Evolutionary conservation across 2,888 invertebrate species (phyloP), one percentile per base, ranked within the genome.

Genomic region (Tenthredo notha): DNA sequence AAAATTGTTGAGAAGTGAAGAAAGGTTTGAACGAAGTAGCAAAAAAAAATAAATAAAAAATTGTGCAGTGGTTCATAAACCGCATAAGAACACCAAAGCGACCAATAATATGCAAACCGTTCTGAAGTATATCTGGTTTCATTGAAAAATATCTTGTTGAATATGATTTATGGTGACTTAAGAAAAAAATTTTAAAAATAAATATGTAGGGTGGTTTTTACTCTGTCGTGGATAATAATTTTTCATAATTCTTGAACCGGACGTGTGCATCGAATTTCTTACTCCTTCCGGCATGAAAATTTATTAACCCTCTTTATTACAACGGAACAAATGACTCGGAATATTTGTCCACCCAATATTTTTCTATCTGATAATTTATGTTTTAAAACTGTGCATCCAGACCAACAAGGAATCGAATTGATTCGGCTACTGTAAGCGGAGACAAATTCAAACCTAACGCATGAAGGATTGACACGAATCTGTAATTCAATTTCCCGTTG

Each of bases 401-500:
- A 61, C 25, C 61, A 33, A 33, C 15, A 4, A 12, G 18, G 33
- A 18, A 70, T 43, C 43, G 43, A 74, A 74, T 1, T 21, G 25
- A 74, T 12, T 6, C n/a, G 43, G 43, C 21, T 74, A 43, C n/a
- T 9, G 5, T 43, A 43, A 21, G 25, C 25, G 43, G n/a, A n/a
- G 74, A 5, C n/a, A 40, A 43, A 43, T 74, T 74, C 43, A 43
- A n/a, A 74, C 74, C 15, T 12, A 25, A 74, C 74, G 15, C 43
- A 21, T 74, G 21, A 25, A 43, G 43, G 33, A n/a, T 77, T 2
- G 33, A 77, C 47, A 50, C 15, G 54, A 54, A 77, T 77, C 50
- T 21, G 33, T 50, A 33, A 77, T 77, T 77, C 29, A 54, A 77
- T 77, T 77, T 77, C 54, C 33, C 54, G 18, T 15, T 6, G 75